A percentile compares a stretch with the other conserved stretches of the same genome.
Conservation (phyloP, 2,797 vertebrate genomes). For the Squalus acanthias region DNA sequence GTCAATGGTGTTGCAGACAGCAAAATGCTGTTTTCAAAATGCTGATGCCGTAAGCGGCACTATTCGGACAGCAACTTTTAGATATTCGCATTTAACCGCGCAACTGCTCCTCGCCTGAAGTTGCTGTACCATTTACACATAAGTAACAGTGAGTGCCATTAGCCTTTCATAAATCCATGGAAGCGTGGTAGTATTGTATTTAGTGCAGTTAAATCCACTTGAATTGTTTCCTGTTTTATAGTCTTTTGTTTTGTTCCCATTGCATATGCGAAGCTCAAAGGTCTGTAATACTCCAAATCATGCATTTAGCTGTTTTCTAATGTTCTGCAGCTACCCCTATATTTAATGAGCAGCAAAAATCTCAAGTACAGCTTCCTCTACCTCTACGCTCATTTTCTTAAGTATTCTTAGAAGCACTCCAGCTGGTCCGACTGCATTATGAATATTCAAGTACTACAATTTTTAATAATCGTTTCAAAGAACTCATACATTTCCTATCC, state of each 20-base stretch:
- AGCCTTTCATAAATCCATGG: neutral
- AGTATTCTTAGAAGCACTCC: slow-evolving; percentile 23
- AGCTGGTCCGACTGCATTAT: neutral
- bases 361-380: neutral
- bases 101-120: neutral
- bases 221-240: slow-evolving; percentile 22
- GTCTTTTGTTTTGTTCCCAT: slow-evolving; percentile 4
- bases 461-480: slow-evolving; percentile 30
- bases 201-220: neutral
- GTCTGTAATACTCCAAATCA: slow-evolving; percentile 18
- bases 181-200: neutral
- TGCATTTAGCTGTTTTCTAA: neutral
- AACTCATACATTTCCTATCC: neutral
- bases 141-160: neutral
- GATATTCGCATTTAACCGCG: neutral
- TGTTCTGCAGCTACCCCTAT: neutral
- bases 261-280: neutral
- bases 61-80: neutral
- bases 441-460: slow-evolving; percentile 24
- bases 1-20: neutral
- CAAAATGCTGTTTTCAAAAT: neutral
- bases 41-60: neutral
- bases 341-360: slow-evolving; percentile 28
- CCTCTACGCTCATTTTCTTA: slow-evolving; percentile 21
- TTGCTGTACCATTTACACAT: neutral